Percentiles rank a stretch among this genome's conserved stretches.
Evolutionary conservation across 2,888 invertebrate genomes (phyloP).

Genomic region (Drosophila neotestacea): DNA sequence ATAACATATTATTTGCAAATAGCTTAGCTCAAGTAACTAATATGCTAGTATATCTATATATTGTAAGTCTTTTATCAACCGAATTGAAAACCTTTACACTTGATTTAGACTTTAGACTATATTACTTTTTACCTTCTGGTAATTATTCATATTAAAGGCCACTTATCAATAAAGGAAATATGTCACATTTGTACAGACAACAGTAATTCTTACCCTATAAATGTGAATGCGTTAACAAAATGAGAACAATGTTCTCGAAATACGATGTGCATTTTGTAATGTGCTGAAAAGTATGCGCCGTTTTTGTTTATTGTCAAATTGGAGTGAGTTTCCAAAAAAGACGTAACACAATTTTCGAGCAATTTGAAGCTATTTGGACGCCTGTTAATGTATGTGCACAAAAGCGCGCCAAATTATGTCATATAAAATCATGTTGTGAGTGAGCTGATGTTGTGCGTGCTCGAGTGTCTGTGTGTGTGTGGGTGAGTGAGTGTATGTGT

Average conservation of each 20-base stretch:
- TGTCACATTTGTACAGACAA: background rate
- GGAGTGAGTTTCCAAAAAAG: background rate
- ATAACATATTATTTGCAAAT: too few relatives aligned
- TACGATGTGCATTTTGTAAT: background rate
- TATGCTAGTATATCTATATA: too few relatives aligned
- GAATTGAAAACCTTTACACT: background rate
- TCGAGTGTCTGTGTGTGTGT: background rate
- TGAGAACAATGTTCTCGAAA: background rate
- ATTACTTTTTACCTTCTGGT: too few relatives aligned
- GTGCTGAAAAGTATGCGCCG: constrained; percentile 15
- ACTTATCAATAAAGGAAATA: background rate
- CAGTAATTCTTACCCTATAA: background rate
- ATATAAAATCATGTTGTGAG: constrained; percentile 54
- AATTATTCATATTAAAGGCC: too few relatives aligned
- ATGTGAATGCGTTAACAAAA: background rate
- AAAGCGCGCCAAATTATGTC: constrained; percentile 65
- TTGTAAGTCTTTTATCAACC: too few relatives aligned
- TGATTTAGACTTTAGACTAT: background rate
- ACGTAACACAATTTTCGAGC: constrained; percentile 63
- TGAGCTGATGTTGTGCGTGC: constrained; percentile 18
- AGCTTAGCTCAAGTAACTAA: too few relatives aligned
- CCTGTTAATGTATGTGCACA: constrained; percentile 55
- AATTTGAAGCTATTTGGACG: constrained; percentile 66
- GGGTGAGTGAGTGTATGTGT: constrained; percentile 19
- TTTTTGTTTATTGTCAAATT: constrained; percentile 1